Percentiles rank a stretch among this genome's conserved stretches.
Evolutionary conservation across 2,113 vertebrate genomes (phyloP).

Genomic region (Oryzias celebensis): DNA sequence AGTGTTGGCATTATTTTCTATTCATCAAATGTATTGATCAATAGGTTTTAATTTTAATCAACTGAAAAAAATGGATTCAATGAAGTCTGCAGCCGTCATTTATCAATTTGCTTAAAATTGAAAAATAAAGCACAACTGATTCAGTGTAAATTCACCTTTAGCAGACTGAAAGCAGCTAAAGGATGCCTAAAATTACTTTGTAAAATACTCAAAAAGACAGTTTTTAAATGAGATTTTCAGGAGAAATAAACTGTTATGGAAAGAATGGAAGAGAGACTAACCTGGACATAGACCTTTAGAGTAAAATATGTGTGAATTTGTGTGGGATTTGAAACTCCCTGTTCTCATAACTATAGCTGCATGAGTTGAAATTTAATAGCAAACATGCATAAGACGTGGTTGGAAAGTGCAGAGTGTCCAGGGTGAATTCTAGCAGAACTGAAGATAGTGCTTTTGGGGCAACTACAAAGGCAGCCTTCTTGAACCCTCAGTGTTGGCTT

Average conservation of each 20-base stretch:
- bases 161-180: no score
- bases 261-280: slow-evolving; percentile 9
- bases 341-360: slow-evolving; percentile 62
- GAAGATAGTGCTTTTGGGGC: slow-evolving; percentile 55
- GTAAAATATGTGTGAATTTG: slow-evolving; percentile 52
- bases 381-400: slow-evolving; percentile 59
- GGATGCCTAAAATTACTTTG: no score
- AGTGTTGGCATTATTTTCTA: no score
- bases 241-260: no score
- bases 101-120: background rate
- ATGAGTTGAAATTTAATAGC: slow-evolving; percentile 68
- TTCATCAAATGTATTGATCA: no score
- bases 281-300: slow-evolving; percentile 32
- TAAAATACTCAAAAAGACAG: background rate
- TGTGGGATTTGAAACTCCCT: slow-evolving; percentile 62
- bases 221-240: background rate
- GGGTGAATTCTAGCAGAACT: slow-evolving; percentile 44
- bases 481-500: slow-evolving; percentile 68
- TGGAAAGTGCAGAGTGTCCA: slow-evolving; percentile 51
- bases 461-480: slow-evolving; percentile 64
- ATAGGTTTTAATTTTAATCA: no score
- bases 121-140: background rate
- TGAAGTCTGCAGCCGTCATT: background rate
- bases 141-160: background rate
- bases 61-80: background rate